Evolutionary conservation across 2,113 vertebrate species (phyloP), one percentile per base, ranked within the genome.

Genomic region (Octodon degus): DNA sequence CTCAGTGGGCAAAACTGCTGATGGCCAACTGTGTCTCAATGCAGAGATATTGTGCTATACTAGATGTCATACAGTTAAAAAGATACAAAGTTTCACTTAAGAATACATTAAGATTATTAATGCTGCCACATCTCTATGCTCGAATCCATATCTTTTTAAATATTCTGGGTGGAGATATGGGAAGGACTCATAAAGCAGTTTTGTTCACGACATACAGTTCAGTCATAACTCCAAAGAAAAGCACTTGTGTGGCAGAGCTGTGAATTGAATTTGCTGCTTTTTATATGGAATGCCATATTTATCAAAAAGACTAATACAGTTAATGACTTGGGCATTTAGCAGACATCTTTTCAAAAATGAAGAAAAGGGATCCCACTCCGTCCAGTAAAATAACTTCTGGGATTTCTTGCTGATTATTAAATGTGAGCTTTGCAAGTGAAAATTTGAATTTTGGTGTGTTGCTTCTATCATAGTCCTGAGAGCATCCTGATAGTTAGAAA

Each of bases 341-440:
- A 62, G 50, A 53, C n/a, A 4, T 37, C 25, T 20, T 77, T 27
- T 77, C 1, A 34, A 68, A 74, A 85, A 85, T 19, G 63, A 63
- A n/a, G 24, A n/a, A 58, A 92, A 27, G 7, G 11, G 24, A 37
- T 27, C 25, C 47, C 40, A 14, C 17, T 68, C 9, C 6, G n/a
- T 82, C 43, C 60, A 40, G 43, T 70, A n/a, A 79, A 43, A 70
- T 32, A 53, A 32, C 20, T 40, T 55, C 62, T 67, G 11, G 22
- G 1, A 4, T 81, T 62, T 62, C 82, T 77, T 77, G 32, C 50
- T 72, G 70, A 88, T 70, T 30, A 77, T 32, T 70, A 58, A 90
- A 85, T 74, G 34, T 85, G 70, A 93, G 40, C 37, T 89, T 70
- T 90, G 68, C 43, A 62, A n/a, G 65, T 67, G 86, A 88, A 87